phyloP scores from a whole-genome alignment of 1,140 invertebrate genomes.

The Babylonia areolata region DNA sequence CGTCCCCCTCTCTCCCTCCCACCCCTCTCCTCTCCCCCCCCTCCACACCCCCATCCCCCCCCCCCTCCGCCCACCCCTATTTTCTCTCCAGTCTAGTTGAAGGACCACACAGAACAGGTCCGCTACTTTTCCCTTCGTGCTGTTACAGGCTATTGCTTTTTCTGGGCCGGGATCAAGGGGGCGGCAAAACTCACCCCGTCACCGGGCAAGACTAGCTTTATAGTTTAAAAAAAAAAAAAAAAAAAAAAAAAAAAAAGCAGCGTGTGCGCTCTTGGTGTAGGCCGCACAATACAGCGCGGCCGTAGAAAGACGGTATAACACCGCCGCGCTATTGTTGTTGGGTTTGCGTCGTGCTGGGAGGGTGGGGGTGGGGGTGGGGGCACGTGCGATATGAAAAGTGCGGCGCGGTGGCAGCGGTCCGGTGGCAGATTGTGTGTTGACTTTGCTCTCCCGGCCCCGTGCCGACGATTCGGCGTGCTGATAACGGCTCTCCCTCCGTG shows the following conservation, averaged over 20 bases:
- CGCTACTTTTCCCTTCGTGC: no score
- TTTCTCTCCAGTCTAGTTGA: no score
- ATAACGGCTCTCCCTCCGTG: not conserved
- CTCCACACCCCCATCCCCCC: no score
- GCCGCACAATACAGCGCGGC: conserved; percentile 22
- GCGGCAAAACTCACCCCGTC: not conserved
- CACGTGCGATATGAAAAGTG: conserved; percentile 30
- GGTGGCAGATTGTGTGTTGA: conserved; percentile 38
- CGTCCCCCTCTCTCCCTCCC: not conserved
- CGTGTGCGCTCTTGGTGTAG: no score
- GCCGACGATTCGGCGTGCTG: not conserved
- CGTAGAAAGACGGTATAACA: not conserved
- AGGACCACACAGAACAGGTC: no score
- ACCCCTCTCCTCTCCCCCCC: not conserved
- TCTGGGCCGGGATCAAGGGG: not conserved
- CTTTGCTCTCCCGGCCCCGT: conserved; percentile 18
- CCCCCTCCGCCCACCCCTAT: no score
- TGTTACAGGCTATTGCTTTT: no score
- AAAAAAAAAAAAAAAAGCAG: no score
- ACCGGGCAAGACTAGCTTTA: no score
- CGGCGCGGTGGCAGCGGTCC: no score
- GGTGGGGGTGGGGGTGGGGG: not conserved
- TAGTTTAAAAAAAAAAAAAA: no score
- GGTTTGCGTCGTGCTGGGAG: no score
- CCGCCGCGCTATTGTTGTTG: not conserved